phyloP scores from a whole-genome alignment of 2,888 invertebrate species.

The Mayetiola destructor region DNA sequence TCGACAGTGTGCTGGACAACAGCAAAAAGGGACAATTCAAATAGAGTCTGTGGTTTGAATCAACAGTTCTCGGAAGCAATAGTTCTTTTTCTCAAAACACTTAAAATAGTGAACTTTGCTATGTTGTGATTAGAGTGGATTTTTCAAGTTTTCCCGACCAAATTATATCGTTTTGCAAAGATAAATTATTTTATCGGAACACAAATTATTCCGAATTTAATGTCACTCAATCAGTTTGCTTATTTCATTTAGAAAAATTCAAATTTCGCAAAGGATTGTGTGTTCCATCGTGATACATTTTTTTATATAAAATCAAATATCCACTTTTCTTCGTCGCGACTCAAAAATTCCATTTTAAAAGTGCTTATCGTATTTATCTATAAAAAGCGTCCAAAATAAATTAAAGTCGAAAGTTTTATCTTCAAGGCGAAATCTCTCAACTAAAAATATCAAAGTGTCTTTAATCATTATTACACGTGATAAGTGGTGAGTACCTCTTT shows the following conservation, averaged over 20 bases:
- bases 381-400: too few relatives aligned
- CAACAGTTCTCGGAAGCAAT: background rate
- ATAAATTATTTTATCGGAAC: background rate
- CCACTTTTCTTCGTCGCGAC: too few relatives aligned
- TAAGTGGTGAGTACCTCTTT: too few relatives aligned
- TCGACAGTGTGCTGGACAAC: background rate
- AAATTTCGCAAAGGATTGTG: constrained; percentile 13
- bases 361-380: too few relatives aligned
- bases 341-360: too few relatives aligned
- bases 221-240: constrained; percentile 8
- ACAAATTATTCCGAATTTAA: background rate
- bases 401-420: too few relatives aligned
- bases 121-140: background rate
- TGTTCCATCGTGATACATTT: background rate
- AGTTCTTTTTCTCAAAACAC: background rate
- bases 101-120: background rate
- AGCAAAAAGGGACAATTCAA: background rate
- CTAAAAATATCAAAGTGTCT: too few relatives aligned
- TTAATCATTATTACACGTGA: too few relatives aligned
- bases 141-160: background rate
- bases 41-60: background rate
- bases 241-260: background rate
- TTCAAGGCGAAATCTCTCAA: too few relatives aligned
- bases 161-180: background rate
- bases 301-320: too few relatives aligned